Conservation (phyloP, 2,113 vertebrate species). For the Phyllopteryx taeniolatus region DNA sequence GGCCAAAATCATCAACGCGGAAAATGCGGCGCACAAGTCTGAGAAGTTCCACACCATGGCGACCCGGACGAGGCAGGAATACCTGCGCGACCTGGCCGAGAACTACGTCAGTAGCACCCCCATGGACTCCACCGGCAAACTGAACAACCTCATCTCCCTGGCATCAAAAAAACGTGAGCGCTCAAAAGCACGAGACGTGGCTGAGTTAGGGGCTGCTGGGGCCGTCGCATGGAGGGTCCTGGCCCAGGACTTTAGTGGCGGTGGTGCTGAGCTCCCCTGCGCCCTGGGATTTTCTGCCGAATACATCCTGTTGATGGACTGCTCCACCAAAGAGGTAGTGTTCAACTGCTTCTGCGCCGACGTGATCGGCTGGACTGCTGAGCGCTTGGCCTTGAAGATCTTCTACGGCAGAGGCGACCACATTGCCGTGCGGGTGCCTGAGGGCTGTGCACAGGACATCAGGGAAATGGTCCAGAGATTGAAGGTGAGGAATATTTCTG, state of each 20-base stretch:
- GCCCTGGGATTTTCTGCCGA: slow-evolving; percentile 82
- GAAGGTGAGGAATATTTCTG: slow-evolving; percentile 76
- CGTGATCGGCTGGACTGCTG: slow-evolving; percentile 89
- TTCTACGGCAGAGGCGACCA: slow-evolving; percentile 91
- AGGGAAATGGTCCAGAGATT: slow-evolving; percentile 88
- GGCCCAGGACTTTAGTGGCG: slow-evolving; percentile 82
- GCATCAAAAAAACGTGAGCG: slow-evolving; percentile 90
- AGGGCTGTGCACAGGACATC: slow-evolving; percentile 81
- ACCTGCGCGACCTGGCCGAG: slow-evolving; percentile 87
- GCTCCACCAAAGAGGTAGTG: slow-evolving; percentile 84
- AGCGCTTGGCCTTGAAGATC: slow-evolving; percentile 78
- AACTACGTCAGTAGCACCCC: slow-evolving; percentile 86
- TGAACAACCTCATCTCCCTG: slow-evolving; percentile 88
- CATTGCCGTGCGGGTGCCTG: slow-evolving; percentile 75
- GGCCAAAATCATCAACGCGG: slow-evolving; percentile 91
- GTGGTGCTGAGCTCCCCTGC: slow-evolving; percentile 73
- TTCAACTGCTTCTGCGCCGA: slow-evolving; percentile 92
- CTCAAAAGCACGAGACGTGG: slow-evolving; percentile 72
- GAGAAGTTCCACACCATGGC: slow-evolving; percentile 96
- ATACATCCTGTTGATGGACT: slow-evolving; percentile 80
- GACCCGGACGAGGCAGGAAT: slow-evolving; percentile 87
- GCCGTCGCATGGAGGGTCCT: slow-evolving; percentile 82
- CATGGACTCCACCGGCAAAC: slow-evolving; percentile 82
- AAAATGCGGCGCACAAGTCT: slow-evolving; percentile 89
- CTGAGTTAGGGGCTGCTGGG: slow-evolving; percentile 79